These are phyloP conservation scores for Cecropterus lyciades DNA, from an alignment of 1,140 invertebrate species.

Conservation along the genomic window DNA sequence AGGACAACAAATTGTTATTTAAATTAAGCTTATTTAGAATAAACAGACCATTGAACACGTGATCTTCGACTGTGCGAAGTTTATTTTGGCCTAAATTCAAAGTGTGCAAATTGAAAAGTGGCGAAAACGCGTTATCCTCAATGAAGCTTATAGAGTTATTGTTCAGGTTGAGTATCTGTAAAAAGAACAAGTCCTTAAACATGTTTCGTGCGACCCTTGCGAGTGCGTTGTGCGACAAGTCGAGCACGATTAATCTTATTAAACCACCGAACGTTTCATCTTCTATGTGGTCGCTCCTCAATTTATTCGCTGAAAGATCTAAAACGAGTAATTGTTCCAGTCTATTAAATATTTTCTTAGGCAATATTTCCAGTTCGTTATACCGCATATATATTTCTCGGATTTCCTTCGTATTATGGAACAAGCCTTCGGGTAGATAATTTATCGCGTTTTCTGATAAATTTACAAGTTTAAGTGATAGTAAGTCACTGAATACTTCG, in stretches of 20 bases:
- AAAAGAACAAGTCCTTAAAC: constrained; percentile 92
- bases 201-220: constrained; percentile 87
- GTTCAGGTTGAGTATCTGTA: constrained; percentile 92
- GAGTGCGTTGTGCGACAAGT: constrained; percentile 88
- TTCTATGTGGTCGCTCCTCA: constrained; percentile 88
- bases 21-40: constrained; percentile 91
- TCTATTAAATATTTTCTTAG: constrained; percentile 88
- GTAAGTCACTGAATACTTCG: constrained; percentile 88
- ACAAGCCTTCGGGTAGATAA: constrained; percentile 88
- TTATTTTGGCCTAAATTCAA: constrained; percentile 91
- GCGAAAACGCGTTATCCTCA: constrained; percentile 91
- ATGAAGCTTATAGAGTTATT: constrained; percentile 92
- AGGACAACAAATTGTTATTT: constrained; percentile 91
- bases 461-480: constrained; percentile 90
- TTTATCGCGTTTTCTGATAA: constrained; percentile 90
- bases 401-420: constrained; percentile 88
- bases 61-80: constrained; percentile 89
- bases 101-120: constrained; percentile 93
- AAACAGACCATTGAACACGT: constrained; percentile 92
- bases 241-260: constrained; percentile 88
- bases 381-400: constrained; percentile 90
- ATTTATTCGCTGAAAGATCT: constrained; percentile 89
- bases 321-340: constrained; percentile 88
- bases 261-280: constrained; percentile 88
- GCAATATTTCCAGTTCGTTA: constrained; percentile 89